These are phyloP conservation scores for Pseudanteris insignis DNA, from an alignment of 2,888 invertebrate genomes.

Conservation along the genomic window DNA sequence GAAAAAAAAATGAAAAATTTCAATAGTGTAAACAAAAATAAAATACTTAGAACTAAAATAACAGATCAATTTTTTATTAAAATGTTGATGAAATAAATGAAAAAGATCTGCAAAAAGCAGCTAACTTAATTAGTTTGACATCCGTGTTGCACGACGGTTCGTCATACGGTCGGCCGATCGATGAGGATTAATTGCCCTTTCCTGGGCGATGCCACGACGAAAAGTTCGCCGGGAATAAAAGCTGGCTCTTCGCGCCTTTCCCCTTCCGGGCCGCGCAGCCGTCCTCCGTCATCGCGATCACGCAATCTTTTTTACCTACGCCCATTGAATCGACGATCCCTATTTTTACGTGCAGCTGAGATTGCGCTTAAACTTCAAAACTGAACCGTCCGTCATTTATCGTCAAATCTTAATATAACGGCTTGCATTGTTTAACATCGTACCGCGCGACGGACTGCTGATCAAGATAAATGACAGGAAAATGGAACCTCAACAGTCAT, in stretches of 20 bases:
- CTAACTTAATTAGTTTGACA: slow-evolving; percentile 48
- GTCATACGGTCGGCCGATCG: too few species aligned
- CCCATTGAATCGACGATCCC: slow-evolving; percentile 26
- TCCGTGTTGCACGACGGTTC: slow-evolving; percentile 52
- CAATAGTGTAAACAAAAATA: too few species aligned
- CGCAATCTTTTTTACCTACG: slow-evolving; percentile 28
- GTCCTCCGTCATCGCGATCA: slow-evolving; percentile 37
- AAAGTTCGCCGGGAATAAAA: slow-evolving; percentile 47
- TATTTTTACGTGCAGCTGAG: slow-evolving; percentile 29
- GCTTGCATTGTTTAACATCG: slow-evolving; percentile 15
- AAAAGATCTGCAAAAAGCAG: slow-evolving; percentile 35
- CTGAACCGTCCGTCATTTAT: slow-evolving; percentile 25
- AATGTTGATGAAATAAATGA: too few species aligned
- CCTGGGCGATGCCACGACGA: slow-evolving; percentile 55
- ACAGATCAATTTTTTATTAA: too few species aligned
- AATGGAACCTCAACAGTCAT: not conserved
- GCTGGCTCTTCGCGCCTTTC: slow-evolving; percentile 16
- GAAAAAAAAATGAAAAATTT: too few species aligned
- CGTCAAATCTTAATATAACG: slow-evolving; percentile 27
- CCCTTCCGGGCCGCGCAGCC: not conserved
- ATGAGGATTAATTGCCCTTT: slow-evolving; percentile 57
- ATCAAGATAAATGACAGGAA: slow-evolving; percentile 19
- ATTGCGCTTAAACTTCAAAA: slow-evolving; percentile 26
- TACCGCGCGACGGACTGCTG: slow-evolving; percentile 8
- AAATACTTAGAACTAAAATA: too few species aligned